Percentiles rank a stretch among this genome's conserved stretches.
These are phyloP conservation scores for Zelleria hepariella DNA, from an alignment of 2,888 invertebrate species.

Conservation along the genomic window DNA sequence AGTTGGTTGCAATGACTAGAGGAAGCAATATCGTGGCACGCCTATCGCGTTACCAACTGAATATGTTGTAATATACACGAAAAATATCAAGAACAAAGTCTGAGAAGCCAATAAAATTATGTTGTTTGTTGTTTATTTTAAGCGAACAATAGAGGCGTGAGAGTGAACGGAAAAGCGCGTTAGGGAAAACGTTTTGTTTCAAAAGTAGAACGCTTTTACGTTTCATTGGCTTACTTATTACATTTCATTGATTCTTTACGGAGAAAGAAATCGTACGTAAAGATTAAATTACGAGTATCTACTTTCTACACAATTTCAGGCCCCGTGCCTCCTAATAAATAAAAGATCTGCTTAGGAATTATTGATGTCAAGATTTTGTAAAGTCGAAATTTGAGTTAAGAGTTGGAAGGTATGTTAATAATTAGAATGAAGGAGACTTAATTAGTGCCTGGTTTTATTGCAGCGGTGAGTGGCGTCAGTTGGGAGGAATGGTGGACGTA, in stretches of 20 bases:
- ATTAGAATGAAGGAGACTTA: slow-evolving; percentile 28
- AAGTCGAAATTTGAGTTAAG: not conserved
- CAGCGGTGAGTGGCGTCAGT: slow-evolving; percentile 83
- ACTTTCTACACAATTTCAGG: not conserved
- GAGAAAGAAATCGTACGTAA: slow-evolving; percentile 7
- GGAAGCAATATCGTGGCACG: too few species aligned
- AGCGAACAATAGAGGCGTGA: not conserved
- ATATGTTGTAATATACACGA: not conserved
- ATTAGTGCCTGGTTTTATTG: slow-evolving; percentile 68
- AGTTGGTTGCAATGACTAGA: too few species aligned
- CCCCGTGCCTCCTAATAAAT: not conserved
- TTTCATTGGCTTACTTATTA: slow-evolving; percentile 44
- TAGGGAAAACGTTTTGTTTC: slow-evolving; percentile 39
- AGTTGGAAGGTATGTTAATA: not conserved
- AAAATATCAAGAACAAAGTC: not conserved
- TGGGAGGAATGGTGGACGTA: slow-evolving; percentile 98
- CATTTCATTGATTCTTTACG: slow-evolving; percentile 24
- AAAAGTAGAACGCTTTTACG: slow-evolving; percentile 42
- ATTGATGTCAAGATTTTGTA: not conserved
- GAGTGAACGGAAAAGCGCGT: not conserved
- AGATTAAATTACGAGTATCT: not conserved
- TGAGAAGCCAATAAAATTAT: not conserved
- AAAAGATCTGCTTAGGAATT: not conserved
- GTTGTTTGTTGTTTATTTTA: not conserved
- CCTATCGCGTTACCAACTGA: too few species aligned